Evolutionary conservation across 1,140 invertebrate genomes (phyloP).

Genomic region (Bombyx mori): ASM3026992v2 NC_085134.1:3260501-3261000

Average conservation of each 20-base stretch:
- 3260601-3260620: conserved; percentile 18
- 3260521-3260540: conserved; percentile 13
- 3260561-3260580: conserved; percentile 20
- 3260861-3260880: conserved; percentile 20
- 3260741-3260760: conserved; percentile 18
- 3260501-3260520: conserved; percentile 19
- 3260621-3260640: conserved; percentile 18
- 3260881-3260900: conserved; percentile 12
- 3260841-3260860: conserved; percentile 15
- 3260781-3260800: conserved; percentile 10
- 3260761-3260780: conserved; percentile 11
- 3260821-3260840: conserved; percentile 18
- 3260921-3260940: conserved; percentile 14
- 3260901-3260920: conserved; percentile 11
- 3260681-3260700: conserved; percentile 11
- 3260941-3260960: conserved; percentile 20
- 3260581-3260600: conserved; percentile 16
- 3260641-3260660: conserved; percentile 15
- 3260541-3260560: conserved; percentile 17
- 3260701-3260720: conserved; percentile 15
- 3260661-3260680: conserved; percentile 16
- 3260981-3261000: conserved; percentile 17
- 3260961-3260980: conserved; percentile 20
- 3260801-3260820: conserved; percentile 6
- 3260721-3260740: conserved; percentile 17